Conservation (phyloP, 2,888 invertebrate species). For the Spialia ferax region DNA sequence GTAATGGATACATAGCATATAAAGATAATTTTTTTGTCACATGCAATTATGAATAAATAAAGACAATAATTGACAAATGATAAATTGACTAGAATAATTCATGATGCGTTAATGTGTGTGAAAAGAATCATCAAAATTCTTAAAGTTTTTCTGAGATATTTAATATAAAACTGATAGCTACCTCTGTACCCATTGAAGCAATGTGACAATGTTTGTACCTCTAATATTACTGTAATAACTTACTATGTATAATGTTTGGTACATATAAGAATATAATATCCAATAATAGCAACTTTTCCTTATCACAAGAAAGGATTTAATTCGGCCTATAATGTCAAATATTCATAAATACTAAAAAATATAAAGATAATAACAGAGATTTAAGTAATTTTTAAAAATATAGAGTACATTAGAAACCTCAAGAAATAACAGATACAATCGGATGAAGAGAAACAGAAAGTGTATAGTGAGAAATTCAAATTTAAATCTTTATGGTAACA, state of each 20-base stretch:
- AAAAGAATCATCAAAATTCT: background rate
- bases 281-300: slow-evolving; percentile 1
- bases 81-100: slow-evolving; percentile 32
- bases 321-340: slow-evolving; percentile 28
- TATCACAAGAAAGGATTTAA: slow-evolving; percentile 30
- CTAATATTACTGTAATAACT: slow-evolving; percentile 2
- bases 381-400: background rate
- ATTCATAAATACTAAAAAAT: slow-evolving; percentile 10
- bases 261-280: slow-evolving; percentile 14
- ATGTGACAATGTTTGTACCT: background rate
- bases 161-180: background rate
- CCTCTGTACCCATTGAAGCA: background rate
- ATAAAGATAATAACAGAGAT: background rate
- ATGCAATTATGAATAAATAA: background rate
- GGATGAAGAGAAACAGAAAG: slow-evolving; percentile 16
- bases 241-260: background rate
- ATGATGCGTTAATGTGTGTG: background rate
- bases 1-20: no score
- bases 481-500: slow-evolving; percentile 65
- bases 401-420: background rate
- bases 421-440: slow-evolving; percentile 1
- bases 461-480: slow-evolving; percentile 3
- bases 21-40: background rate
- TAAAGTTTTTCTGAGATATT: background rate
- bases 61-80: slow-evolving; percentile 22